Base-by-base conservation (phyloP, 2,797 vertebrate species). In the Melopsittacus undulatus region DNA sequence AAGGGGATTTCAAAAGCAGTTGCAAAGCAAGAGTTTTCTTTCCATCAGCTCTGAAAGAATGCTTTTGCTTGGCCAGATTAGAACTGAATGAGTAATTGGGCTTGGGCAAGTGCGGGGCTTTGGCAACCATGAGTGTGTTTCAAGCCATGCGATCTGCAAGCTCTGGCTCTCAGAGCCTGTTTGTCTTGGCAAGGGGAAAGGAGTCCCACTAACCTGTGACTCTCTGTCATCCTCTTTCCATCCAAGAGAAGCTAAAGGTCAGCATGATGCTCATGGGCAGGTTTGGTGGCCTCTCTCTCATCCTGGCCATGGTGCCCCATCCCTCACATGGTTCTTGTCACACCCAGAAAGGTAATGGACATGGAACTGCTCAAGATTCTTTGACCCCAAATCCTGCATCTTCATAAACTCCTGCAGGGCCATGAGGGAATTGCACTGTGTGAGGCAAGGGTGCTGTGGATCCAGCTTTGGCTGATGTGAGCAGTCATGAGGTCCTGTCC, bases 71-170 rank as follows among this genome's bases (percentile, higher is more conserved):
- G 68, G 81, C 86, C 81, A 81, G 95, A 95, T 90, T 80, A 90
- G 90, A 93, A 95, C 85, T 79, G 89, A 90, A 67, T 61, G 51
- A 0, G 1, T 90, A 92, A 94, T 77, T 66, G 36, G 68, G 38
- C 84, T 95, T 77, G 78, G 77, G 23, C 74, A 94, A 87, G 68
- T 86, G 79, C 5, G 64, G 12, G 62, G 62, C 43, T 92, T 91
- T 94, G 94, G 92, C 90, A 91, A 87, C 62, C n/a, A 18, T 5
- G 23, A 89, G 36, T 81, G 40, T 87, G 91, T 95, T 90, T 95
- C 51, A 85, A 87, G 69, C 42, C 1, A 0, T 30, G 72, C 66
- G 95, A 93, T 95, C 96, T 90, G 68, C 22, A 62, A 73, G 30
- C 49, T 78, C 90, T 94, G 90, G 63, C 78, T 56, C 21, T 62